Percentiles rank a stretch among this genome's conserved stretches.
Conservation (phyloP, 2,888 invertebrate genomes). For the Lymantria monacha region DNA sequence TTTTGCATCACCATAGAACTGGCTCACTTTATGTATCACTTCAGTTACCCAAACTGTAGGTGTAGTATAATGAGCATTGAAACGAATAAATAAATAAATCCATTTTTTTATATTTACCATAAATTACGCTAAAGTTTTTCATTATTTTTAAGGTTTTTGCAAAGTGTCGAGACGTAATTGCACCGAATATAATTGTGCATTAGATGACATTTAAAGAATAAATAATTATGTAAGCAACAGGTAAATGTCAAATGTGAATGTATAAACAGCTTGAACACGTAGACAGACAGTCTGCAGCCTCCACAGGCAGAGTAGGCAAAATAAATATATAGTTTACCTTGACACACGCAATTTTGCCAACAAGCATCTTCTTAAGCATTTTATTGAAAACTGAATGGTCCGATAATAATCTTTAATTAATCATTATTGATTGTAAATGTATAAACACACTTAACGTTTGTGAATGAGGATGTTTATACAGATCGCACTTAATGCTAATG, state of each 20-base stretch:
- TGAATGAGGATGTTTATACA: neutral
- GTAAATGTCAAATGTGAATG: constrained; percentile 10
- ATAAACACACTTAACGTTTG: neutral
- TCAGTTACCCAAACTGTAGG: no score
- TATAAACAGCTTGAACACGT: constrained; percentile 4
- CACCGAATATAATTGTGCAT: neutral
- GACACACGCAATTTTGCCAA: neutral
- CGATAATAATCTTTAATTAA: neutral
- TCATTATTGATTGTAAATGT: neutral
- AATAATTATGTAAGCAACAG: constrained; percentile 10
- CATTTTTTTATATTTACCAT: no score
- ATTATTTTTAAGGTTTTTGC: no score
- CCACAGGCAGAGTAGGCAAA: constrained; percentile 4
- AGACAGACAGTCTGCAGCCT: constrained; percentile 9
- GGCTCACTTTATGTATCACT: no score
- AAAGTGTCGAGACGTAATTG: no score
- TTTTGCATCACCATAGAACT: no score
- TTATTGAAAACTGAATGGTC: neutral
- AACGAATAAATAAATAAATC: no score
- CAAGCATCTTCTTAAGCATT: neutral
- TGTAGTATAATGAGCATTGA: no score
- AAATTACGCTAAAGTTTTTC: no score
- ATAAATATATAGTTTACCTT: neutral
- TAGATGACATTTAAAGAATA: constrained; percentile 5
- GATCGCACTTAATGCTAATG: neutral